A percentile compares a stretch with the other conserved stretches of the same genome.
Conservation (phyloP, 37 sponge, comb jelly and placozoan genomes). For the Oopsacas minuta region DNA sequence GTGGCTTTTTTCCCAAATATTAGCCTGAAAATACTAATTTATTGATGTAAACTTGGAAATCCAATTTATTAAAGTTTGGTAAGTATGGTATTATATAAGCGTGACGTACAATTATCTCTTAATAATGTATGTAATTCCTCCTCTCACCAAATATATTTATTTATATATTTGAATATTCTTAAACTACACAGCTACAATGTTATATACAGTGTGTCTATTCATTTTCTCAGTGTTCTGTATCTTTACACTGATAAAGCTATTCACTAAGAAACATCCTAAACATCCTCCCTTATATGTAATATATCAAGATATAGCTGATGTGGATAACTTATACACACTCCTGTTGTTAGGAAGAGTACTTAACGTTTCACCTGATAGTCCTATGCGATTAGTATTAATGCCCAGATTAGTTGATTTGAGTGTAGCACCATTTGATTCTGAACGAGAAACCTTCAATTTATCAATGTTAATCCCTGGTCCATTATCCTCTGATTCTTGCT, state of each 20-base stretch:
- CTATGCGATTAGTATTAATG: background rate
- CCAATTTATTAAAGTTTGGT: too few species aligned
- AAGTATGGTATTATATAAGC: too few species aligned
- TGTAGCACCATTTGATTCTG: background rate
- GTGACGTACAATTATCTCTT: too few species aligned
- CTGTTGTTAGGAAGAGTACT: background rate
- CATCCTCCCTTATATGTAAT: background rate
- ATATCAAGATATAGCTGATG: slow-evolving; percentile 2
- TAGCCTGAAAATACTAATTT: too few species aligned
- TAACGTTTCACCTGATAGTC: background rate
- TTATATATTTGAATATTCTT: too few species aligned
- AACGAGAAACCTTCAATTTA: background rate
- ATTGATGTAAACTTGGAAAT: too few species aligned
- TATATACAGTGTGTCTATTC: too few species aligned
- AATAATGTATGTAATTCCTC: too few species aligned
- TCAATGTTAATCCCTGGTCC: background rate
- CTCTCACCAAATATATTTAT: too few species aligned
- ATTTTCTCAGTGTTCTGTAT: too few species aligned
- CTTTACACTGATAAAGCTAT: background rate
- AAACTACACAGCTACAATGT: too few species aligned
- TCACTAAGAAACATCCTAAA: background rate
- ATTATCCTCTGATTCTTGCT: background rate
- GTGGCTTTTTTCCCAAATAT: too few species aligned
- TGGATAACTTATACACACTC: slow-evolving; percentile 2
- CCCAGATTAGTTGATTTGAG: background rate